These are phyloP conservation scores for Hemicentrotus pulcherrimus DNA, from an alignment of 35 echinoderm and acorn worm species.

Conservation along the genomic window DNA sequence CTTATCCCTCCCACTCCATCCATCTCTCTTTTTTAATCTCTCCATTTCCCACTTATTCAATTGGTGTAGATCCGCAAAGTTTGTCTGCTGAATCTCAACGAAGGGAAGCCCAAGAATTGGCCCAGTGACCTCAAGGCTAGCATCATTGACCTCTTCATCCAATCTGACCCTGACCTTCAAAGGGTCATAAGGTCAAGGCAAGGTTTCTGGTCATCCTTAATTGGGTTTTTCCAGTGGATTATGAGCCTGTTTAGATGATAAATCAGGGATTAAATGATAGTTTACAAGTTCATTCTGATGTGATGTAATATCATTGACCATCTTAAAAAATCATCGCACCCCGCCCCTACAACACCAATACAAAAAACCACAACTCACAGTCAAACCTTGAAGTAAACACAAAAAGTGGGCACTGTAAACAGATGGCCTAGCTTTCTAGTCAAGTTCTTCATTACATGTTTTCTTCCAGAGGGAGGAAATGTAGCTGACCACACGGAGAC, in stretches of 20 bases:
- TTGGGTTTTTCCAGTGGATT: slow-evolving; percentile 67
- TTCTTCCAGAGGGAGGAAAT: too few relatives aligned
- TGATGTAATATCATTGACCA: neutral
- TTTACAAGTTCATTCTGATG: too few relatives aligned
- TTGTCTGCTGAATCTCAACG: slow-evolving; percentile 67
- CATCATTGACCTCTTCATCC: slow-evolving; percentile 71
- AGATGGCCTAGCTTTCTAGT: too few relatives aligned
- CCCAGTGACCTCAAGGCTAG: slow-evolving; percentile 62
- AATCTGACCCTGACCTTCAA: slow-evolving; percentile 60
- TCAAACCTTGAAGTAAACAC: too few relatives aligned
- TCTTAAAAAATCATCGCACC: neutral
- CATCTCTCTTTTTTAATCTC: too few relatives aligned
- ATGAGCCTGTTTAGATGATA: slow-evolving; percentile 60
- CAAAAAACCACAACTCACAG: too few relatives aligned
- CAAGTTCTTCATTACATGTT: too few relatives aligned
- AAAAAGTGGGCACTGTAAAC: too few relatives aligned
- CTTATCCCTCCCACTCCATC: too few relatives aligned
- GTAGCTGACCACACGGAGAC: too few relatives aligned
- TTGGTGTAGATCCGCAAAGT: slow-evolving; percentile 54
- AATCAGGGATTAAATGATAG: neutral
- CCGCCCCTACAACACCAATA: too few relatives aligned
- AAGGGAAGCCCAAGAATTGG: slow-evolving; percentile 75
- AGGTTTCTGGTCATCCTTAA: slow-evolving; percentile 56
- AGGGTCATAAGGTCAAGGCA: slow-evolving; percentile 48
- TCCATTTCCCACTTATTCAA: too few relatives aligned